Evolutionary conservation across 2,797 vertebrate species (phyloP), one percentile per base, ranked within the genome.

Genomic region (Semotilus atromaculatus): DNA sequence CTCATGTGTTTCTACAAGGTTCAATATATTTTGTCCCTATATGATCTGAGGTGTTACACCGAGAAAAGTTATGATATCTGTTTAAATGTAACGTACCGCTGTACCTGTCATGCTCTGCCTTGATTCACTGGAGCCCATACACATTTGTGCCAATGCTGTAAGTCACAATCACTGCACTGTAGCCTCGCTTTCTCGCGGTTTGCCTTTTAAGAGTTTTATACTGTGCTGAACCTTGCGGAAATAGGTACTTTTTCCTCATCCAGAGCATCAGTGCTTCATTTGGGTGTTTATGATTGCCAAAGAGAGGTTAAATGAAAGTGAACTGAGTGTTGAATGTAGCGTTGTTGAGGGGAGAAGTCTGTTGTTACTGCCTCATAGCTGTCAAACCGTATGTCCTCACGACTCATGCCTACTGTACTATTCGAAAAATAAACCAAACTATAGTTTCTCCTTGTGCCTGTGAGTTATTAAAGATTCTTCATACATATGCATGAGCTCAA

Each of bases 271-370:
- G 89, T 76, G 86, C 90, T 94, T 89, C 83, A 88, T 76, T 88
- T 87, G 83, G 64, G 85, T 87, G 94, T 94, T 95, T 91, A 86
- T 89, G 95, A 96, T 95, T 96, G 96, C 96, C 97, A 97, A 97
- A 97, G 96, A 97, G 93, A 95, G 88, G 58, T 91, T 68, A 89
- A 91, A 88, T 90, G 14, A 86, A 88, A 90, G 92, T 88, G 90
- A 80, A 89, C 84, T 82, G 88, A 86, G 87, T 90, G 90, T 71
- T 83, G 67, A 87, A 88, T 86, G 67, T 91, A 91, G 91, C 90
- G 14, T 62, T 26, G 14, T 62, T 26, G 34, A 90, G 89, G 86
- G 90, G 90, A 92, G 91, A 89, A 23, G 91, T 87, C 90, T 87
- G 64, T 89, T 89, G 86, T 93, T 87, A 84, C 82, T 92, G 91